Conservation (phyloP, 2,888 invertebrate species). For the Amiota minor region DNA sequence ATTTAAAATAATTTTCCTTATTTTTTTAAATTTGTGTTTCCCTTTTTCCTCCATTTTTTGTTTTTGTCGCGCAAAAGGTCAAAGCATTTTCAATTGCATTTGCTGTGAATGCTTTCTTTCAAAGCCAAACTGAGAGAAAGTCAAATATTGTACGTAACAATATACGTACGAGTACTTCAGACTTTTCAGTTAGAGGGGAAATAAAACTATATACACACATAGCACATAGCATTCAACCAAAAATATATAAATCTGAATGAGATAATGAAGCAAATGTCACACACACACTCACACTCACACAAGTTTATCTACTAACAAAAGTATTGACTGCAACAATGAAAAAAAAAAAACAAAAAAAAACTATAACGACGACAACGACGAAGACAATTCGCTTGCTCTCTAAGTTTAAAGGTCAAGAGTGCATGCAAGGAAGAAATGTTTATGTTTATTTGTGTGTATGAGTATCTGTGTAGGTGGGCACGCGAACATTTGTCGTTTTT, state of each 20-base stretch:
- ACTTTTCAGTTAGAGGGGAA: too few relatives aligned
- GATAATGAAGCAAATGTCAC: constrained; percentile 57
- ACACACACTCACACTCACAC: constrained; percentile 32
- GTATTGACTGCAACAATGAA: constrained; percentile 25
- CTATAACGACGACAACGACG: not conserved
- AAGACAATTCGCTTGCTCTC: constrained; percentile 10
- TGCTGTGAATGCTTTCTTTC: not conserved
- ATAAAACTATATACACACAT: not conserved
- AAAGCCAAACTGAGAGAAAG: too few relatives aligned
- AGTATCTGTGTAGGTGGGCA: constrained; percentile 7
- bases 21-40: not conserved
- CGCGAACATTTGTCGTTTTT: constrained; percentile 31
- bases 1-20: not conserved
- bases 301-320: constrained; percentile 18
- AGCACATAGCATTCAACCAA: not conserved
- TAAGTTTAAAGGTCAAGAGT: constrained; percentile 64
- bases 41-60: not conserved
- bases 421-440: constrained; percentile 52
- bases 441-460: not conserved
- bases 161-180: not conserved
- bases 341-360: constrained; percentile 14
- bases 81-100: constrained; percentile 25
- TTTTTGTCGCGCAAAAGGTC: constrained; percentile 28
- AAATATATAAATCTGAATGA: constrained; percentile 32
- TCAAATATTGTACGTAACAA: not conserved